Conservation (phyloP, 2,888 invertebrate genomes). For the Chouioia cunea region DNA sequence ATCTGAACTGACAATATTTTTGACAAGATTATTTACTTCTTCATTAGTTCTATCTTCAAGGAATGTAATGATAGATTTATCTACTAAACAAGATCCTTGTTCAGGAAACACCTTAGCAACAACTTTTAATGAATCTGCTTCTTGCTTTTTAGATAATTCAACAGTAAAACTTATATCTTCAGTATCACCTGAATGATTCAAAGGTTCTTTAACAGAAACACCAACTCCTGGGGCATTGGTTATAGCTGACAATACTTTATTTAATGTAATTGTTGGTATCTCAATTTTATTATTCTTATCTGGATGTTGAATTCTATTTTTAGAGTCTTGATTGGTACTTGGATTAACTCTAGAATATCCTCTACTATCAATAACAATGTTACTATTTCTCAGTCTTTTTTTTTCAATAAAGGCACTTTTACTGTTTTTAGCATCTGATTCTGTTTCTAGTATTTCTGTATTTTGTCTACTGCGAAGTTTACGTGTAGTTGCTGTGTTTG, state of each 20-base stretch:
- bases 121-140: slow-evolving; percentile 54
- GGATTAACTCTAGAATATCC: slow-evolving; percentile 37
- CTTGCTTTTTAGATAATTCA: slow-evolving; percentile 62
- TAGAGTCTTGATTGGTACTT: slow-evolving; percentile 42
- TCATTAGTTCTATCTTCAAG: slow-evolving; percentile 60
- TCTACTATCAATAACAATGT: slow-evolving; percentile 40
- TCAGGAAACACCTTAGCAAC: slow-evolving; percentile 66
- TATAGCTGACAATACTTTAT: slow-evolving; percentile 63
- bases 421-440: slow-evolving; percentile 36
- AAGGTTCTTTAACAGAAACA: slow-evolving; percentile 64
- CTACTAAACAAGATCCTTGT: slow-evolving; percentile 65
- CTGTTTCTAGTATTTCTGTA: slow-evolving; percentile 44
- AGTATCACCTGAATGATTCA: slow-evolving; percentile 57
- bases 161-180: slow-evolving; percentile 66
- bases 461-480: slow-evolving; percentile 56
- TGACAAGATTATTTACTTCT: slow-evolving; percentile 62
- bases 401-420: slow-evolving; percentile 35
- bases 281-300: slow-evolving; percentile 58
- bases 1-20: slow-evolving; percentile 56
- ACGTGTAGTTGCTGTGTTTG: slow-evolving; percentile 50
- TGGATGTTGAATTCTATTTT: slow-evolving; percentile 50
- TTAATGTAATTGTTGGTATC: slow-evolving; percentile 64
- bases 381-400: slow-evolving; percentile 45
- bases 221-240: slow-evolving; percentile 62
- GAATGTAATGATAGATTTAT: slow-evolving; percentile 60